Evolutionary conservation across 2,888 invertebrate genomes (phyloP), one percentile per base, ranked within the genome.

Genomic region (Pimpla rufipes): DNA sequence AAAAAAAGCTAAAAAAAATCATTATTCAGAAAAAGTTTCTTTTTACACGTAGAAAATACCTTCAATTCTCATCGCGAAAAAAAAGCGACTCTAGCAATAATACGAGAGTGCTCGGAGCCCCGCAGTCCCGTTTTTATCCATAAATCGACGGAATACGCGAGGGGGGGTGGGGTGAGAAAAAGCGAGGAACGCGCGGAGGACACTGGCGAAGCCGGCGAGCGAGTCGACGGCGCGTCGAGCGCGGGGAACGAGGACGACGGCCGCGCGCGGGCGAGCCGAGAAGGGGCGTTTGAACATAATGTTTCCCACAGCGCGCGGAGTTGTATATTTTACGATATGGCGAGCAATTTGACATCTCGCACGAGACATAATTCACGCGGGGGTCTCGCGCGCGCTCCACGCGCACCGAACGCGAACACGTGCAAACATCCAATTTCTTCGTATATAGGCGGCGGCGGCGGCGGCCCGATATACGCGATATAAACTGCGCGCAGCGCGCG

Each of bases 281-380:
- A 82, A 84, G 84, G 78, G 83, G 82, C 57, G 42, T 82, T 89
- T 87, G 89, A 91, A 91, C 92, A 92, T 92, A 92, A 92, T 92
- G 93, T 92, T 93, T 93, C 93, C 92, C 92, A 93, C 93, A 92
- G 93, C 90, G 92, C 90, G 91, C 88, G 91, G 91, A 92, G 92
- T 92, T 92, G 92, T 93, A 93, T 93, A 93, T 93, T 93, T 93
- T 93, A 93, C 93, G 93, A 93, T 93, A 93, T 92, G 92, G 91
- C 93, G 92, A 93, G 93, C 93, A 93, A 93, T 93, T 93, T 93
- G 93, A 93, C 93, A 93, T 93, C 93, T 93, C 93, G 92, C 93
- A 92, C 91, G 93, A 91, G 92, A 91, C 93, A 93, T 93, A 93
- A 93, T 93, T 93, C 93, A 93, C 92, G 92, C 91, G 87, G 80